Percentiles rank a stretch among this genome's conserved stretches.
phyloP scores from a whole-genome alignment of 2,797 vertebrate genomes.

The Glyptemys insculpta region DNA sequence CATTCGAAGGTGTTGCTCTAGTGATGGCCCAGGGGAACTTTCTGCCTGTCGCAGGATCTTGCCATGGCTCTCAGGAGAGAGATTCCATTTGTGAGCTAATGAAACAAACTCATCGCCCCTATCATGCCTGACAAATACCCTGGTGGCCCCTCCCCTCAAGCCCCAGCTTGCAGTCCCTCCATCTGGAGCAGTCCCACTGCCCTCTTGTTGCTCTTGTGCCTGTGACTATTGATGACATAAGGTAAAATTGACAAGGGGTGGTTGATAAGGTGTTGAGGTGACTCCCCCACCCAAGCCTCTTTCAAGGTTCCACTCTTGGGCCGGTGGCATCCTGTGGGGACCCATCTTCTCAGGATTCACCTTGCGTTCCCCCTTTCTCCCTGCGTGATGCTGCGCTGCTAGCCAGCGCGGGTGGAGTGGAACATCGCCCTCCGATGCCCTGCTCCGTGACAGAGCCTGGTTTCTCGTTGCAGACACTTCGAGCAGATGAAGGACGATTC shows the following conservation, averaged over 20 bases:
- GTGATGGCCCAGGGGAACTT: background rate
- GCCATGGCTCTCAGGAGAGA: background rate
- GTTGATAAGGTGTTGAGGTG: background rate
- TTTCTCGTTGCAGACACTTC: constrained; percentile 88
- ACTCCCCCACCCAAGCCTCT: background rate
- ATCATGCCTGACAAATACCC: background rate
- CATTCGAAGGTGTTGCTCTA: background rate
- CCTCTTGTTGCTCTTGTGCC: background rate
- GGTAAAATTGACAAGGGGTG: background rate
- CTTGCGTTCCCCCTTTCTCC: background rate
- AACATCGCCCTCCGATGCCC: background rate
- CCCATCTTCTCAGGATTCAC: background rate
- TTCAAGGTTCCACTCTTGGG: background rate
- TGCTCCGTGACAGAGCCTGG: background rate
- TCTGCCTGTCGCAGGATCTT: background rate
- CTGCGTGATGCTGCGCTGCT: background rate
- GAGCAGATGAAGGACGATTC: constrained; percentile 97
- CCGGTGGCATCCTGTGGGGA: too few relatives aligned
- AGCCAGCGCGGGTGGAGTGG: background rate
- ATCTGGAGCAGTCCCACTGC: background rate
- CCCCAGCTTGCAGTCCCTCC: background rate
- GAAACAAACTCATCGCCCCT: background rate
- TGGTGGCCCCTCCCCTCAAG: background rate
- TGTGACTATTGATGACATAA: background rate
- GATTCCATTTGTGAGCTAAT: background rate